These are phyloP conservation scores for Listronotus oregonensis DNA, from an alignment of 1,140 invertebrate genomes.

Conservation along the genomic window DNA sequence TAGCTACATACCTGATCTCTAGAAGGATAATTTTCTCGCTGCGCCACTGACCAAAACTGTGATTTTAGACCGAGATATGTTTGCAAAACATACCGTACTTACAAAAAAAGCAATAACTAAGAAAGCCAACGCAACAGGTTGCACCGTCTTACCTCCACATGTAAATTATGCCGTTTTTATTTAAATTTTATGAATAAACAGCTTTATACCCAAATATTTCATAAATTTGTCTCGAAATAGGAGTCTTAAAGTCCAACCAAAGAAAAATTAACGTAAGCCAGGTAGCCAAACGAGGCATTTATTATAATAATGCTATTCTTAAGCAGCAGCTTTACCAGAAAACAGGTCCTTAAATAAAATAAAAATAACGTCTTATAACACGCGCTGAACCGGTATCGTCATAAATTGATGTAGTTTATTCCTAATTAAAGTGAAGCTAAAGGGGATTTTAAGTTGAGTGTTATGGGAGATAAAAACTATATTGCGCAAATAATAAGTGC, in stretches of 20 bases:
- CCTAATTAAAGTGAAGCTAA: constrained; percentile 9
- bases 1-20: too few relatives aligned
- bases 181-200: constrained; percentile 24
- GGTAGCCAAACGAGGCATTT: constrained; percentile 32
- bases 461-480: background rate
- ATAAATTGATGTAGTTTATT: constrained; percentile 12
- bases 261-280: constrained; percentile 36
- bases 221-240: constrained; percentile 35
- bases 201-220: constrained; percentile 31
- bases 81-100: too few relatives aligned
- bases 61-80: too few relatives aligned
- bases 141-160: constrained; percentile 2
- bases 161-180: constrained; percentile 28
- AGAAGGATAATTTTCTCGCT: too few relatives aligned
- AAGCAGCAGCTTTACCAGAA: constrained; percentile 7
- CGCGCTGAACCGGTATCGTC: constrained; percentile 1
- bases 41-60: too few relatives aligned
- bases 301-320: constrained; percentile 33
- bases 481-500: background rate
- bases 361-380: constrained; percentile 9
- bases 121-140: background rate
- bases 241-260: constrained; percentile 22
- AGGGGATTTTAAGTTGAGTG: background rate
- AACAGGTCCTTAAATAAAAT: constrained; percentile 30
- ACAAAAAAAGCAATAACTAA: background rate